These are phyloP conservation scores for Nezara viridula DNA, from an alignment of 2,888 invertebrate genomes.

Conservation along the genomic window DNA sequence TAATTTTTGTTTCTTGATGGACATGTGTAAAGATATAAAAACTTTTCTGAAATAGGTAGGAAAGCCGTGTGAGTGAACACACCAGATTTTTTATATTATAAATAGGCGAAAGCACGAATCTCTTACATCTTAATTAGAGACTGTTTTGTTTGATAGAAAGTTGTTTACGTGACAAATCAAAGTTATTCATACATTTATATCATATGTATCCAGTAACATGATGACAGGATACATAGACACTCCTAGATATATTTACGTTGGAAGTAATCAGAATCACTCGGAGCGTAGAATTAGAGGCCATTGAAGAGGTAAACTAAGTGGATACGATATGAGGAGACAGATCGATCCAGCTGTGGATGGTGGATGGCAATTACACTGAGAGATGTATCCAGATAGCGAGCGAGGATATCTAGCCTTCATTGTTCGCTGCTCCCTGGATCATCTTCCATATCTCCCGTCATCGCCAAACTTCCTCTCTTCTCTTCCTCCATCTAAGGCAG, in stretches of 20 bases:
- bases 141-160: too few species aligned
- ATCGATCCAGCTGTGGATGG: neutral
- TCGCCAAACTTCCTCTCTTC: constrained; percentile 38
- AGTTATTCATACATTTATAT: too few species aligned
- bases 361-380: constrained; percentile 6
- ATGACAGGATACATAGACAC: neutral
- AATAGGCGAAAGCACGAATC: too few species aligned
- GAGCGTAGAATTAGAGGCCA: neutral
- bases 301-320: constrained; percentile 16
- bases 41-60: too few species aligned
- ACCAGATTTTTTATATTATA: too few species aligned
- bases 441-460: neutral
- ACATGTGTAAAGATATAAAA: too few species aligned
- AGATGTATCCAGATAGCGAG: constrained; percentile 12
- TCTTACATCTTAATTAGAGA: too few species aligned
- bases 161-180: too few species aligned
- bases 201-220: neutral
- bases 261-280: neutral
- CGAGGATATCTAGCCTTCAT: constrained; percentile 26
- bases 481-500: neutral
- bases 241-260: neutral
- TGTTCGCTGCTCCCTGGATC: constrained; percentile 19
- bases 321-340: neutral
- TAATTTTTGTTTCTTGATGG: too few species aligned
- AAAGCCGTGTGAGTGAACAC: too few species aligned